phyloP scores from a whole-genome alignment of 2,888 invertebrate genomes.

The Autographa pulchrina region DNA sequence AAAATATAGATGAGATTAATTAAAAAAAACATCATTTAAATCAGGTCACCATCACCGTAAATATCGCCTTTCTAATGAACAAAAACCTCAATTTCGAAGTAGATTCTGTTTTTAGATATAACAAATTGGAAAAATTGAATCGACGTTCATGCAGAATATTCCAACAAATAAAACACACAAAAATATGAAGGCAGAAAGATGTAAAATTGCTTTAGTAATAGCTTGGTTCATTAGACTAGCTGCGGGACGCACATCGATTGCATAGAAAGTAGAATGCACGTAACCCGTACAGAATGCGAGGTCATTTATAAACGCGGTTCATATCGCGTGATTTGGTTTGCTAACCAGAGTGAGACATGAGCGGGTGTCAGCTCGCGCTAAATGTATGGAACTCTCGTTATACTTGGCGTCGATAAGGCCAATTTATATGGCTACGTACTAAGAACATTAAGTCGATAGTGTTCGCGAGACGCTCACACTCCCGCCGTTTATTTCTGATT shows the following conservation, averaged over 20 bases:
- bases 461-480: slow-evolving; percentile 36
- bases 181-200: not conserved
- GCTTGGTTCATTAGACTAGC: not conserved
- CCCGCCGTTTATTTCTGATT: slow-evolving; percentile 36
- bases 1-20: no score
- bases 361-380: slow-evolving; percentile 66
- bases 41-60: no score
- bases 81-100: not conserved
- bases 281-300: slow-evolving; percentile 29
- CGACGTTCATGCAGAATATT: not conserved
- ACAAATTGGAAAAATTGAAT: no score
- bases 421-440: slow-evolving; percentile 66
- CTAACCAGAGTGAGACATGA: slow-evolving; percentile 76
- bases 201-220: slow-evolving; percentile 12
- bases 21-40: no score
- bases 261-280: slow-evolving; percentile 44
- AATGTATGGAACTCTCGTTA: slow-evolving; percentile 72
- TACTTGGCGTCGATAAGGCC: slow-evolving; percentile 69
- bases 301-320: slow-evolving; percentile 68
- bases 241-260: slow-evolving; percentile 22
- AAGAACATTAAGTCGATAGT: slow-evolving; percentile 62
- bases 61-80: no score
- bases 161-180: not conserved
- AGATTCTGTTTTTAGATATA: not conserved
- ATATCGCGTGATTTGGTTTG: slow-evolving; percentile 81